Base-by-base conservation (phyloP, 2,888 invertebrate genomes). In the Seira sanloemensis region DNA sequence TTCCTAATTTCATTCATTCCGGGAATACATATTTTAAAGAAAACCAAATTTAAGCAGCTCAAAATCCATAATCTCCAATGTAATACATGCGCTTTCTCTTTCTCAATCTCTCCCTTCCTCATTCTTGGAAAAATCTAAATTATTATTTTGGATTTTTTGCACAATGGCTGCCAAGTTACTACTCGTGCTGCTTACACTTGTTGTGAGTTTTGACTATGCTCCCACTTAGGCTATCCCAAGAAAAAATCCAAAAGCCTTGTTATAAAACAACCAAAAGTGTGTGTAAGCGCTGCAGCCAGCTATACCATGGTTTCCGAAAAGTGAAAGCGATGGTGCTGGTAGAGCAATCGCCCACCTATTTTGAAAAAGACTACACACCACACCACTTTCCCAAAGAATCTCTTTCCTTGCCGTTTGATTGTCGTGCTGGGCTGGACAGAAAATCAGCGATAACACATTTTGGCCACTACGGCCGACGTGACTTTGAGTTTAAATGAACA, bases 401-500 rank as follows among this genome's bases (percentile, higher is more conserved):
- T 37, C 37, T 37, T 9, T 12, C 7, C 37, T 37, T n/a, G n/a
- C 5, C 37, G 37, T 37, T 37, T 12, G 7, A 5, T 5, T 37
- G 37, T 37, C 37, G 37, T 37, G 5, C 37, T 12, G 73, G 73
- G 71, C 81, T 62, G 81, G 74, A 78, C 74, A 76, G 68, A 84
- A 83, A 78, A 80, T 78, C 37, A 80, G 80, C 84, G 83, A 86
- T 87, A 88, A 85, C 84, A 82, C 88, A 86, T 87, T 88, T 88
- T 85, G 86, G 80, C 86, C 84, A 80, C 85, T 84, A 71, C 54
- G 82, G 68, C 71, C 68, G 72, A 88, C 88, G 88, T 88, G 88
- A 86, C 86, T 86, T 75, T 73, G 86, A 84, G 86, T 86, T 83
- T 86, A 88, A 88, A 88, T 88, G 86, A 74, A 79, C 73, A 73